Conservation (phyloP, 2,113 vertebrate genomes). For the Hiodon alosoides region DNA sequence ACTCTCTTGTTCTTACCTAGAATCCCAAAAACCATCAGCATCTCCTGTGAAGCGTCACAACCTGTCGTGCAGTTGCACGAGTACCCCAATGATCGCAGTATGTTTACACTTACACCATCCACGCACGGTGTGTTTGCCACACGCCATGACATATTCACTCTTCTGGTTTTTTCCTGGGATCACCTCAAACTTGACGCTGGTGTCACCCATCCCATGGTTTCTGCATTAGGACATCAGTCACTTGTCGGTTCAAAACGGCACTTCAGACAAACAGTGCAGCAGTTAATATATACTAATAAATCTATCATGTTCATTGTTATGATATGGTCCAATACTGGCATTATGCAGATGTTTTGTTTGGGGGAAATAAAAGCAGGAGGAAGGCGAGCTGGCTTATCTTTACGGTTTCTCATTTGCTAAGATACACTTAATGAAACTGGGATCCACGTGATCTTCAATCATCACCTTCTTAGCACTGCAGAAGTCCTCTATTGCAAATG, state of each 20-base stretch:
- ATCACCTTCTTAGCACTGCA: too few relatives aligned
- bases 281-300: background rate
- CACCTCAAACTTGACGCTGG: conserved; percentile 98
- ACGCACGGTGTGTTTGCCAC: conserved; percentile 93
- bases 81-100: background rate
- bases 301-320: too few relatives aligned
- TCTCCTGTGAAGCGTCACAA: background rate
- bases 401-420: too few relatives aligned
- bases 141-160: conserved; percentile 98
- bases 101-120: conserved; percentile 89
- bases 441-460: too few relatives aligned
- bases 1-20: conserved; percentile 96
- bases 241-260: background rate
- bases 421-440: too few relatives aligned
- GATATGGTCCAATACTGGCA: too few relatives aligned
- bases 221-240: conserved; percentile 46
- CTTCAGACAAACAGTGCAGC: conserved; percentile 2
- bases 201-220: conserved; percentile 99
- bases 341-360: too few relatives aligned
- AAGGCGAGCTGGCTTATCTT: too few relatives aligned
- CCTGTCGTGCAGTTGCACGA: background rate
- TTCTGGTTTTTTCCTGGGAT: conserved; percentile 99
- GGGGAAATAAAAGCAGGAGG: too few relatives aligned
- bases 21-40: background rate
- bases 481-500: too few relatives aligned